Base-by-base conservation (phyloP, 2,113 vertebrate genomes). In the Leucoraja erinaceus region DNA sequence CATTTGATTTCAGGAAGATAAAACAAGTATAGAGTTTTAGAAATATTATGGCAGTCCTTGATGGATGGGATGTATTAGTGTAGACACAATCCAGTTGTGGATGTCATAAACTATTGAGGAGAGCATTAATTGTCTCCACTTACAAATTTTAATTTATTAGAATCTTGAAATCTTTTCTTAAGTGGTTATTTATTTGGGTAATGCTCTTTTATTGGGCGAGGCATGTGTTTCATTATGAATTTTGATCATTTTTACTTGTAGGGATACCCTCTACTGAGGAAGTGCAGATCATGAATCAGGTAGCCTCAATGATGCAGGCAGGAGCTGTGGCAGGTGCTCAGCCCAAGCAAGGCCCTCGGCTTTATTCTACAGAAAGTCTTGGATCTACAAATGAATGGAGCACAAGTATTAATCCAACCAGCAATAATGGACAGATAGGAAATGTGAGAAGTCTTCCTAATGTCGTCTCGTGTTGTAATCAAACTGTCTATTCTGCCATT, bases 201-300 rank as follows among this genome's bases (percentile, higher is more conserved):
- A 88, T 61, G 12, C 28, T 61, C 81, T n/a, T 61, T n/a, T 11
- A 59, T 59, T n/a, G 56, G 63, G 25, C n/a, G 33, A 6, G 14
- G 3, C 20, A 47, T 74, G 90, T 47, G 38, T 28, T 90, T 90
- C 68, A 31, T 90, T 72, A 20, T 70, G 31, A 91, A 54, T 91
- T 72, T 2, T 28, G 20, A 54, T 25, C 72, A 25, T 70, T 7
- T 31, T 72, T 38, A 79, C 77, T 94, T 93, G 93, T 93, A 97
- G 97, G 97, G 95, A 97, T 97, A 95, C 96, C 96, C 88, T 97
- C 96, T 93, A 94, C 96, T 93, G 96, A 97, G 66, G 97, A 97
- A 54, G 90, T 91, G 2, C 90, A 91, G 95, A 96, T 97, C 93
- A 96, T 97, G 96, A 97, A 94, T 95, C 96, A 96, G 25, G 94